Conservation (phyloP, 2,113 vertebrate genomes). For the Agelaius tricolor region DNA sequence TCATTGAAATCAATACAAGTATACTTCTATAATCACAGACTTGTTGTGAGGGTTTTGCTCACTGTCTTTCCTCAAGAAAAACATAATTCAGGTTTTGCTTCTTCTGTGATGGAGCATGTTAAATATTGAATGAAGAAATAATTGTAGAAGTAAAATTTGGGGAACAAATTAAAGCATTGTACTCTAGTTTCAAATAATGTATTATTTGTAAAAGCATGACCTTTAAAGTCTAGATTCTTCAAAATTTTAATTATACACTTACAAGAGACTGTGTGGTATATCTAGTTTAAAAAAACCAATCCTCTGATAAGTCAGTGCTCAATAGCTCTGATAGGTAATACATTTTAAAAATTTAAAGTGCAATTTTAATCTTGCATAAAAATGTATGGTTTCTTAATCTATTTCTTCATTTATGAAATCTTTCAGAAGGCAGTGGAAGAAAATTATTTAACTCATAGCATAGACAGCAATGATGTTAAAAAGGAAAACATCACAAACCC, state of each 20-base stretch:
- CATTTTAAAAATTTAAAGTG: not conserved
- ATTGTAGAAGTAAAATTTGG: not conserved
- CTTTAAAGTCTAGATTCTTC: not conserved
- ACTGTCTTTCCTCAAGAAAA: not conserved
- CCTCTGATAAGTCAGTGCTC: not conserved
- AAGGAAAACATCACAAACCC: not conserved
- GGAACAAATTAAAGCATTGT: not conserved
- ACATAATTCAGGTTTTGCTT: not conserved
- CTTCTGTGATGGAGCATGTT: not conserved
- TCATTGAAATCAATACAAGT: not conserved
- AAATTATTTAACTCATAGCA: not conserved
- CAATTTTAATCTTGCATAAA: not conserved
- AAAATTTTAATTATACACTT: not conserved
- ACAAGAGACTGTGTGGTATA: not conserved
- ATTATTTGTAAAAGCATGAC: not conserved
- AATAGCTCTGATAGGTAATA: not conserved
- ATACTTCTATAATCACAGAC: not conserved
- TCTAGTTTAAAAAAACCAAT: not conserved
- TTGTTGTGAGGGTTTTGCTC: not conserved
- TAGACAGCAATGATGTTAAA: not conserved
- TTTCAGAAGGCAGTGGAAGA: not conserved
- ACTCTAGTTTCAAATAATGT: not conserved
- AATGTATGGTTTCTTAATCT: not conserved
- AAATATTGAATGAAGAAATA: not conserved
- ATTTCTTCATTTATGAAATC: not conserved